These are phyloP conservation scores for Isaurus tuberculatus DNA, from an alignment of 92 coral and sea anemone genomes.

Conservation along the genomic window DNA sequence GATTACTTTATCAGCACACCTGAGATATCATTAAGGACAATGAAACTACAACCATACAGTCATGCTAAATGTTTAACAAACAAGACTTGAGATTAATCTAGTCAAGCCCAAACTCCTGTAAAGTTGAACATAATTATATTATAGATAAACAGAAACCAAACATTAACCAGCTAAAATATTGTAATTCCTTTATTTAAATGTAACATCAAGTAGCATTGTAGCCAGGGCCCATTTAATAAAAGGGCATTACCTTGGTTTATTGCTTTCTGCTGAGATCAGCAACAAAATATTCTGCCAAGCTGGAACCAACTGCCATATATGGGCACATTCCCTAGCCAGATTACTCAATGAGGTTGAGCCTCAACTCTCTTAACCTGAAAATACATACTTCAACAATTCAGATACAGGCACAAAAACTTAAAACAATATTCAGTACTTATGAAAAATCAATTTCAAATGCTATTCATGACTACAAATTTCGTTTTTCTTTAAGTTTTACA, in stretches of 20 bases:
- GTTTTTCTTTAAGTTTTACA: not conserved
- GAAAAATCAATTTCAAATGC: not conserved
- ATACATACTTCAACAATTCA: conserved; percentile 39
- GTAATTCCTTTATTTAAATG: not conserved
- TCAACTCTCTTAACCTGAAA: conserved; percentile 47
- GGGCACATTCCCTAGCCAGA: conserved; percentile 17
- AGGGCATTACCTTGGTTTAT: conserved; percentile 40
- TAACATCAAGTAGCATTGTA: not conserved
- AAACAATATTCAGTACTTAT: not conserved
- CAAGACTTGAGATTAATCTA: not conserved
- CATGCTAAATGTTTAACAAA: not conserved
- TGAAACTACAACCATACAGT: not conserved
- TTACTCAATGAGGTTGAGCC: conserved; percentile 36
- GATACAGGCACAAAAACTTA: not conserved
- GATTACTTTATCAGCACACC: not conserved
- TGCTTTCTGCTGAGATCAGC: conserved; percentile 32
- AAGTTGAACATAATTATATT: not conserved
- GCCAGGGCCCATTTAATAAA: not conserved
- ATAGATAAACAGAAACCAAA: not conserved
- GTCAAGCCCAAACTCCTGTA: not conserved
- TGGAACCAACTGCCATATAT: conserved; percentile 33
- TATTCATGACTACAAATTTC: not conserved
- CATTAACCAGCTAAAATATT: not conserved
- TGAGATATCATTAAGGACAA: not conserved
- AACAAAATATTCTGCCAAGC: conserved; percentile 37